A percentile compares a stretch with the other conserved stretches of the same genome.
Evolutionary conservation across 1,140 invertebrate species (phyloP).

Genomic region (Atta colombica): DNA sequence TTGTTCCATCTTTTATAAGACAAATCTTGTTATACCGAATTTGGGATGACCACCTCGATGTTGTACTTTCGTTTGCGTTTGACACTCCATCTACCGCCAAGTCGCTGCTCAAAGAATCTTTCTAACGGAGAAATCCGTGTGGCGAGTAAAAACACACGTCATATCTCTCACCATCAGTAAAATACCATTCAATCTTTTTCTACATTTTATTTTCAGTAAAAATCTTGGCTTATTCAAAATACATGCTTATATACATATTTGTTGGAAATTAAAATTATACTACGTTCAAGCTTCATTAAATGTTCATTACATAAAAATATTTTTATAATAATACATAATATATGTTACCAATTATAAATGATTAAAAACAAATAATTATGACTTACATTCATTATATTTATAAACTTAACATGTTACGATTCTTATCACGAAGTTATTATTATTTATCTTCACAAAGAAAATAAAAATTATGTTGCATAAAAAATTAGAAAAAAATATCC

Average conservation of each 20-base stretch:
- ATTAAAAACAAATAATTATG: not conserved
- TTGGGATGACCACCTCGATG: slow-evolving; percentile 60
- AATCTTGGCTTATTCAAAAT: not conserved
- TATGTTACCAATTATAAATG: not conserved
- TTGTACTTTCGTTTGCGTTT: slow-evolving; percentile 49
- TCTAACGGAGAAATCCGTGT: slow-evolving; percentile 54
- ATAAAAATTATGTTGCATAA: not conserved
- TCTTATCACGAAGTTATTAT: not conserved
- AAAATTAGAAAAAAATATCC: not conserved
- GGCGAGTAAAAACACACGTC: slow-evolving; percentile 20
- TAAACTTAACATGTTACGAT: not conserved
- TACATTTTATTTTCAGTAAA: slow-evolving; percentile 6
- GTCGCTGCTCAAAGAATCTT: slow-evolving; percentile 15
- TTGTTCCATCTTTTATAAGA: not conserved
- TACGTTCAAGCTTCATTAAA: not conserved
- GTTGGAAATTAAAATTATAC: not conserved
- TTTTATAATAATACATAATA: not conserved
- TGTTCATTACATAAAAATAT: not conserved
- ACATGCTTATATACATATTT: not conserved
- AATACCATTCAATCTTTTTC: slow-evolving; percentile 38
- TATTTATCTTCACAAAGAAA: not conserved
- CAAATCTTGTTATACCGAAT: slow-evolving; percentile 57
- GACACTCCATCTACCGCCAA: slow-evolving; percentile 39
- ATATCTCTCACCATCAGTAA: slow-evolving; percentile 44
- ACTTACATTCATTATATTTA: not conserved